Evolutionary conservation across 2,888 invertebrate species (phyloP), one percentile per base, ranked within the genome.

Genomic region (Volucella bombylans): DNA sequence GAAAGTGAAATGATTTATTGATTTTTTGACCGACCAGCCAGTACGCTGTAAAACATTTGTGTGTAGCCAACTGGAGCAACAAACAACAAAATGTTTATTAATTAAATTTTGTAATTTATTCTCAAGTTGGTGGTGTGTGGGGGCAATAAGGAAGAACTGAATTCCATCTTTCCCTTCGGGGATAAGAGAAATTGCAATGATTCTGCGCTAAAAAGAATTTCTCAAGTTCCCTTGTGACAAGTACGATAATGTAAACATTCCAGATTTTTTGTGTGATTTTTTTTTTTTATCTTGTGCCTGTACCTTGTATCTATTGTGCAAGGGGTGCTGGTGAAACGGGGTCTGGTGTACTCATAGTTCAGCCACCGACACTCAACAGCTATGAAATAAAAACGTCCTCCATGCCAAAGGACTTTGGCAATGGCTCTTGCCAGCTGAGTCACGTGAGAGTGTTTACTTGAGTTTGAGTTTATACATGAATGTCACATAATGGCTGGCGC

Each of bases 1-100:
- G 57, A 77, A 76, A 85, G 76, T 85, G 76, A 68, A 68, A 72
- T 81, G 81, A 81, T 81, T 76, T 85, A 85, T 85, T 57, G 85
- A 85, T 85, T 81, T 81, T 76, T 52, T 41, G 11, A 39, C 1
- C 15, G 15, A 6, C 49, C 31, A 45, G n/a, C 47, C 11, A 39
- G 38, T 18, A 15, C 61, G 12, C 50, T 61, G 14, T 47, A 10
- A 41, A 31, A 31, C 31, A 31, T 4, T 31, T 31, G 31, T 11
- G 50, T n/a, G 14, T 50, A 41, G 23, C 47, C 18, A 41, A 49
- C 12, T 65, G 49, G 50, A 72, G 43, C 61, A 82, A 68, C 73
- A 77, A 72, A 81, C 57, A 59, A 67, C 52, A 73, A 31, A 31
- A 31, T 68, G 68, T 62, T 81, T 77, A 76, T 68, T 68, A 62